Evolutionary conservation across 2,113 vertebrate species (phyloP).

Genomic region (Nannobrachium achirus): DNA sequence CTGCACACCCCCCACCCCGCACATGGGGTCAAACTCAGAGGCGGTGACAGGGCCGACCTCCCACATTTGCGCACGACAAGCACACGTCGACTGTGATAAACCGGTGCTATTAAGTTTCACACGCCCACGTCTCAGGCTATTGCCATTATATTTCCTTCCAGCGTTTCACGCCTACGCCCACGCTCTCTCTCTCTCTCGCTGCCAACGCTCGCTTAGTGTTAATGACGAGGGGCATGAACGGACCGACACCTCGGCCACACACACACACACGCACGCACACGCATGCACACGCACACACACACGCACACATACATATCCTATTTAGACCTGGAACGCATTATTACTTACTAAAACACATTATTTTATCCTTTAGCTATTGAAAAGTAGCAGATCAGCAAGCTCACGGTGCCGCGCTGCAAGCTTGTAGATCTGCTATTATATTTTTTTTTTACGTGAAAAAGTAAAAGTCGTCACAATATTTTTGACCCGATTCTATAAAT

Average conservation of each 20-base stretch:
- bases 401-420: too few species aligned
- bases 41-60: conserved; percentile 47
- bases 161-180: conserved; percentile 68
- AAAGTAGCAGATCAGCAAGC: too few species aligned
- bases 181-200: conserved; percentile 39
- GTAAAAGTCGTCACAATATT: too few species aligned
- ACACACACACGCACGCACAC: conserved; percentile 22
- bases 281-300: too few species aligned
- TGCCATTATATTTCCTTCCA: conserved; percentile 58
- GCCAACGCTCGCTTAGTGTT: conserved; percentile 20
- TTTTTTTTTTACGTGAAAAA: too few species aligned
- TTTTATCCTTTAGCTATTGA: too few species aligned
- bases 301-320: too few species aligned
- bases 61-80: conserved; percentile 57
- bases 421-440: too few species aligned
- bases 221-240: conserved; percentile 40
- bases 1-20: too few species aligned
- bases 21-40: conserved; percentile 51
- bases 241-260: conserved; percentile 39
- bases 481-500: too few species aligned
- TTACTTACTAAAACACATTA: too few species aligned
- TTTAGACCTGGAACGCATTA: too few species aligned
- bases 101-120: conserved; percentile 61
- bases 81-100: conserved; percentile 63
- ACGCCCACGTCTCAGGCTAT: conserved; percentile 64